Conservation (phyloP, 2,797 vertebrate species). For the Schizopygopsis pylzovi region DNA sequence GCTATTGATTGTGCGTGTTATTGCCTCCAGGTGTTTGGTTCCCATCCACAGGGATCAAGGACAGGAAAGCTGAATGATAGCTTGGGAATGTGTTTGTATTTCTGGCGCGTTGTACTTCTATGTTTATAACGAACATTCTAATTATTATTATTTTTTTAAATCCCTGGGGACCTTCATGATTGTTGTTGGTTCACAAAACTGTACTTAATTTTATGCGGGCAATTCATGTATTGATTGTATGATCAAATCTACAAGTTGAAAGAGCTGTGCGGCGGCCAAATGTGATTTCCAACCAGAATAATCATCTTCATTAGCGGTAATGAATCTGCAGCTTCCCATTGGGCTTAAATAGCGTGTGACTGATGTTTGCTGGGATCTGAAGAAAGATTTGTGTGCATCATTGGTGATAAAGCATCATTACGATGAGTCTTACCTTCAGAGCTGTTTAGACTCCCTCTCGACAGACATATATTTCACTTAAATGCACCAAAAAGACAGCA, state of each 20-base stretch:
- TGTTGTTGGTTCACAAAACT: constrained; percentile 18
- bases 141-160: no score
- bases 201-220: not conserved
- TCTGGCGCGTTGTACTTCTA: not conserved
- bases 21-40: constrained; percentile 6
- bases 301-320: constrained; percentile 29
- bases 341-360: constrained; percentile 16
- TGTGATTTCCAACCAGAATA: constrained; percentile 17
- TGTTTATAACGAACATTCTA: no score
- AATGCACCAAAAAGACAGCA: not conserved
- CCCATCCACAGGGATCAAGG: constrained; percentile 25
- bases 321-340: constrained; percentile 11
- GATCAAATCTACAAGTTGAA: constrained; percentile 25
- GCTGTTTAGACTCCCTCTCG: not conserved
- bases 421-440: not conserved
- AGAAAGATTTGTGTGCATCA: not conserved
- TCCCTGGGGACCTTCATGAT: not conserved
- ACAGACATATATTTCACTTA: no score
- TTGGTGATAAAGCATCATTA: not conserved
- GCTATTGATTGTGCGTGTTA: constrained; percentile 64
- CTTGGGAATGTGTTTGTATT: not conserved
- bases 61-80: not conserved
- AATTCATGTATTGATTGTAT: constrained; percentile 9
- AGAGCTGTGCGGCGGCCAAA: not conserved
- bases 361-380: constrained; percentile 6